phyloP scores from a whole-genome alignment of 2,888 invertebrate species.

The Drosophila mettleri region DNA sequence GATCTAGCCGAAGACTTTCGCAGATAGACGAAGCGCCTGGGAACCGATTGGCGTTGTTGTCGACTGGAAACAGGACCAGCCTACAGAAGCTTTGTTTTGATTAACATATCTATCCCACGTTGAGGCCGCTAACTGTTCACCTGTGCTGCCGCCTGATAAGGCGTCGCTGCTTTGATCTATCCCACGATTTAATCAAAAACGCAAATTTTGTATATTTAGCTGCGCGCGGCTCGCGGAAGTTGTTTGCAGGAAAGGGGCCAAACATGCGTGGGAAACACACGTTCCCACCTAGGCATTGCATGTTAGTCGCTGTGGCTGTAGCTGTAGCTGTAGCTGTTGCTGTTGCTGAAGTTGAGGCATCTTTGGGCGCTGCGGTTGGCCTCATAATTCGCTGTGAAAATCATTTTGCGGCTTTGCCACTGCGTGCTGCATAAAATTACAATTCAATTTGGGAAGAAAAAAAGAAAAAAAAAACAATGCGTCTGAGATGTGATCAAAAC shows the following conservation, averaged over 20 bases:
- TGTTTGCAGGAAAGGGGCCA: constrained; percentile 43
- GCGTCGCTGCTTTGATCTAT: constrained; percentile 57
- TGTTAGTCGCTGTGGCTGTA: constrained; percentile 31
- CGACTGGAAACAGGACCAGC: constrained; percentile 3
- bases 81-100: constrained; percentile 21
- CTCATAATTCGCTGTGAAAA: constrained; percentile 77
- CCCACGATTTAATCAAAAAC: constrained; percentile 82
- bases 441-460: constrained; percentile 54
- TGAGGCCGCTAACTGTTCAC: constrained; percentile 35
- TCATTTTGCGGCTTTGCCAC: constrained; percentile 63
- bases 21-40: constrained; percentile 27
- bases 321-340: not conserved
- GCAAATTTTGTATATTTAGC: constrained; percentile 58
- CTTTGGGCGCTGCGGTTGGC: constrained; percentile 67
- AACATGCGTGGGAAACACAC: constrained; percentile 69
- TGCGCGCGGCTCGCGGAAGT: constrained; percentile 64
- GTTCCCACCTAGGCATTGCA: constrained; percentile 54
- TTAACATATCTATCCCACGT: constrained; percentile 50
- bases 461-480: constrained; percentile 11
- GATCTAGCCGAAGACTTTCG: constrained; percentile 27
- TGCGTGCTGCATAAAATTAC: constrained; percentile 76
- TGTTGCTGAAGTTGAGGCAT: constrained; percentile 20
- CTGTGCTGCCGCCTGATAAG: constrained; percentile 55
- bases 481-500: constrained; percentile 9
- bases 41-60: constrained; percentile 20